Percentiles rank a stretch among this genome's conserved stretches.
phyloP scores from a whole-genome alignment of 2,113 vertebrate species.

The Lota lota region DNA sequence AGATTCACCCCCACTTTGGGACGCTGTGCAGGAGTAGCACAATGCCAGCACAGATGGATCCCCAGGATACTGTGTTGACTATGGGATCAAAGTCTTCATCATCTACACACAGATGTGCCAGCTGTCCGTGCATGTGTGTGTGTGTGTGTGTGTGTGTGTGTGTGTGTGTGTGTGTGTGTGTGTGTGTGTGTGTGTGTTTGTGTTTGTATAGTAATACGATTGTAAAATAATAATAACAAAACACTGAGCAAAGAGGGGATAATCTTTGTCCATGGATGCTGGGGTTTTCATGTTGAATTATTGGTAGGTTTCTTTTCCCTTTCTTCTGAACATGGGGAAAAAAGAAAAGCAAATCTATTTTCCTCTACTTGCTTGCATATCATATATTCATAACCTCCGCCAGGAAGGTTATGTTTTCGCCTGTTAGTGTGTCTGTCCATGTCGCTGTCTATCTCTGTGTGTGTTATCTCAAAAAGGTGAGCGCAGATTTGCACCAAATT shows the following conservation, averaged over 20 bases:
- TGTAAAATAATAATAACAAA: neutral
- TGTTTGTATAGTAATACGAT: neutral
- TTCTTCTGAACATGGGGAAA: too few relatives aligned
- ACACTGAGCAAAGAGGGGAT: too few relatives aligned
- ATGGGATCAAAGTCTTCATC: slow-evolving; percentile 44
- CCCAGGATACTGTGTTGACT: slow-evolving; percentile 45
- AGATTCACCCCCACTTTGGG: slow-evolving; percentile 29
- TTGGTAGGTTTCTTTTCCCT: too few relatives aligned
- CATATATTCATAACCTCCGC: too few relatives aligned
- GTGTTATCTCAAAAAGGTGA: too few relatives aligned
- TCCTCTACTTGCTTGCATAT: too few relatives aligned
- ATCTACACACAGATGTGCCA: neutral
- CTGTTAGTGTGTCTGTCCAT: too few relatives aligned
- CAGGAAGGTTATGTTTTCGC: too few relatives aligned
- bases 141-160: slow-evolving; percentile 8
- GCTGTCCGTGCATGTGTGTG: neutral
- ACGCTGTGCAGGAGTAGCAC: slow-evolving; percentile 33
- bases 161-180: slow-evolving; percentile 18
- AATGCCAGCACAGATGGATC: slow-evolving; percentile 54
- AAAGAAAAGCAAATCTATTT: too few relatives aligned
- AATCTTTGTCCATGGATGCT: neutral
- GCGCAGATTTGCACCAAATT: too few relatives aligned
- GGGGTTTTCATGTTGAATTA: neutral
- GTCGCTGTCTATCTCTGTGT: too few relatives aligned
- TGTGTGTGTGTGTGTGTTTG: neutral